Base-by-base conservation (phyloP, 2,888 invertebrate genomes). In the Isoperla grammatica region DNA sequence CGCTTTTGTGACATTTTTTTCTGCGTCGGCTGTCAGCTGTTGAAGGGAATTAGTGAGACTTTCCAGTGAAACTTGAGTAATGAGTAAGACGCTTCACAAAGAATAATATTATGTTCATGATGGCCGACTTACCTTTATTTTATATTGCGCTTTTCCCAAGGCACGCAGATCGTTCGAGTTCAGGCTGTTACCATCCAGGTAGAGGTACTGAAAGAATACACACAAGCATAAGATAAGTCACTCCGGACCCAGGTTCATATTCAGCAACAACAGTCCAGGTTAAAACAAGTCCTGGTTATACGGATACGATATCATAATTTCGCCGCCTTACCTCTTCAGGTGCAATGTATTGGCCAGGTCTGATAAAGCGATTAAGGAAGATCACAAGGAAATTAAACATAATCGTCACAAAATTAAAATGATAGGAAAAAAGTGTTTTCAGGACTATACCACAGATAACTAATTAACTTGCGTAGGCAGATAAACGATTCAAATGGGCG, bases 111-210 rank as follows among this genome's bases (percentile, higher is more conserved):
- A n/a, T n/a, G n/a, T n/a, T n/a, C n/a, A n/a, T n/a, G n/a, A n/a
- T n/a, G n/a, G n/a, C 9, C 29, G 22, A 57, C 68, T 67, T 68
- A 80, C 81, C 75, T 78, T 78, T 17, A 84, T 78, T 65, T 77
- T 75, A 68, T 76, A 80, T 56, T 74, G 69, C 2, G 81, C 81
- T 65, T 76, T 75, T 6, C 83, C 82, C 29, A 84, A 72, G 48
- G 76, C 71, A 1, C 81, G 73, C 20, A 84, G 72, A 65, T 82
- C 81, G 63, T 81, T 79, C 0, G 81, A 75, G 1, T 78, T 75
- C 57, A 84, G 70, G 65, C 76, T 79, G 65, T 75, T 73, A 9
- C 84, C 83, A 68, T 82, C 82, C 65, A 83, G 64, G 42, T 76
- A 75, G n/a, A 82, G 67, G 60, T 72, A 76, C 78, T 80, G 68